Percentiles rank a stretch among this genome's conserved stretches.
phyloP scores from a whole-genome alignment of 2,797 vertebrate species.

The Eleutherodactylus coqui region DNA sequence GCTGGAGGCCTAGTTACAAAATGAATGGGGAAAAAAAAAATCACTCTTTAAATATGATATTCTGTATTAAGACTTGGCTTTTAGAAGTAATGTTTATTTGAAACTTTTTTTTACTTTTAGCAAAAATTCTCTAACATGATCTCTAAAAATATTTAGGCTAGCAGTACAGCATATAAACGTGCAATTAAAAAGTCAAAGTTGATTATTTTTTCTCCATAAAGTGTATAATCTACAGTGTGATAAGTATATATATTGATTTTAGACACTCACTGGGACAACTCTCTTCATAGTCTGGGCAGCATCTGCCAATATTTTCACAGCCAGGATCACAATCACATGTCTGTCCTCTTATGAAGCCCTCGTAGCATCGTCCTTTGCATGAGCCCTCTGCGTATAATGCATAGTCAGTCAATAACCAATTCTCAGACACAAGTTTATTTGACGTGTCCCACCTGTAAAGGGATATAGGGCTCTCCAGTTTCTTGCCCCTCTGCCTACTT shows the following conservation, averaged over 20 bases:
- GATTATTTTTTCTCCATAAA: too few relatives aligned
- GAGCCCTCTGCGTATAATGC: constrained; percentile 78
- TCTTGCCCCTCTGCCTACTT: background rate
- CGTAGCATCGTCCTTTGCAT: constrained; percentile 91
- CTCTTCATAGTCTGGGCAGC: constrained; percentile 81
- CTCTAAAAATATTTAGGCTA: too few relatives aligned
- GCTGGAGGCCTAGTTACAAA: too few relatives aligned
- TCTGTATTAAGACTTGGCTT: background rate
- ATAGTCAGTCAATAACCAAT: background rate
- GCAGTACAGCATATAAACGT: background rate
- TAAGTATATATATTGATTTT: background rate
- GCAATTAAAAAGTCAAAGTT: too few relatives aligned
- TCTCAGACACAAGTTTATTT: background rate
- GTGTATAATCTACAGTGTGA: too few relatives aligned
- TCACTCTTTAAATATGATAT: too few relatives aligned
- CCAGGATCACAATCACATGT: constrained; percentile 86
- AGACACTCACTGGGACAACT: constrained; percentile 81
- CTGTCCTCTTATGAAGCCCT: constrained; percentile 83
- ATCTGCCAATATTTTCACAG: constrained; percentile 82
- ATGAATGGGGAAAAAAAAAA: too few relatives aligned
- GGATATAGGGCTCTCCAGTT: background rate
- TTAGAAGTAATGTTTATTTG: background rate
- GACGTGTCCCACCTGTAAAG: background rate
- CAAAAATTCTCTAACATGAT: background rate
- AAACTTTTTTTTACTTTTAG: background rate